Conservation (phyloP, 92 coral and sea anemone species). For the Virgularia gustaviana region DNA sequence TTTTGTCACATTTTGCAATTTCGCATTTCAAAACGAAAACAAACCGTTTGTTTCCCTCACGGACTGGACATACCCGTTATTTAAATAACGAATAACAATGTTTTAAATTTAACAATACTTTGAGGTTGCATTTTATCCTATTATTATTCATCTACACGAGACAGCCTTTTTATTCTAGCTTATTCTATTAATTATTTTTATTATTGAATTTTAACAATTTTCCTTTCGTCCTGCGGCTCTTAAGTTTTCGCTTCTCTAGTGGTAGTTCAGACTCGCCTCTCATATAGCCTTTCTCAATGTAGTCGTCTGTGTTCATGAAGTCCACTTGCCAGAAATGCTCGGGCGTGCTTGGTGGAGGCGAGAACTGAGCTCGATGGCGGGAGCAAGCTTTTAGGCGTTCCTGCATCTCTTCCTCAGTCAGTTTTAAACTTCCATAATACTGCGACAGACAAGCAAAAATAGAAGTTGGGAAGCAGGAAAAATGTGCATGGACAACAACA, state of each 20-base stretch:
- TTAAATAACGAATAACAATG: no score
- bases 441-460: constrained; percentile 22
- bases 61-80: no score
- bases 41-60: no score
- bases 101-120: no score
- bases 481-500: neutral
- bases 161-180: neutral
- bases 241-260: constrained; percentile 15
- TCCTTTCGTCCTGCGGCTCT: constrained; percentile 11
- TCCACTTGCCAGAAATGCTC: constrained; percentile 93
- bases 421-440: constrained; percentile 74
- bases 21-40: no score
- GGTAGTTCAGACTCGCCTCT: constrained; percentile 60
- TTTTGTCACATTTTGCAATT: no score
- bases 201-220: neutral
- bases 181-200: neutral
- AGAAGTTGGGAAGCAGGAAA: neutral
- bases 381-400: constrained; percentile 77
- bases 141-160: no score
- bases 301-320: constrained; percentile 81
- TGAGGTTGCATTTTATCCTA: no score
- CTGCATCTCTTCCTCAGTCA: constrained; percentile 71
- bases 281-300: constrained; percentile 75
- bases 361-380: constrained; percentile 87
- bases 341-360: constrained; percentile 95